These are phyloP conservation scores for Amaurobius ferox DNA, from an alignment of 2,888 invertebrate species.

Conservation along the genomic window DNA sequence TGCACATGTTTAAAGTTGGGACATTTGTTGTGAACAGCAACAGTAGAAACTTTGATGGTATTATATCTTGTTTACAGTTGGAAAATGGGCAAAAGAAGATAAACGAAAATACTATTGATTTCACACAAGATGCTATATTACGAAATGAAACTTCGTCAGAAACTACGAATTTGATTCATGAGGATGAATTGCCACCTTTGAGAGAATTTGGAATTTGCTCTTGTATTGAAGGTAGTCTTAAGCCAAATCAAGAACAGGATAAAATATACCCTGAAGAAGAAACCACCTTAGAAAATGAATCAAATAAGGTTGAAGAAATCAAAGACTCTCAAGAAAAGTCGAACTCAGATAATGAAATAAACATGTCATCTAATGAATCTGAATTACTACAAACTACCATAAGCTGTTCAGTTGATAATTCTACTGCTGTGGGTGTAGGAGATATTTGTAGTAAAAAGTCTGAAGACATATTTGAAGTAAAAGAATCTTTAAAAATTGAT, in stretches of 20 bases:
- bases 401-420: neutral
- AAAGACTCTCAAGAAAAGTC: neutral
- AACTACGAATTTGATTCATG: neutral
- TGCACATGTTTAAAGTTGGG: constrained; percentile 63
- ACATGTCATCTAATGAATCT: no score
- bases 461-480: no score
- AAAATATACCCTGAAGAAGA: neutral
- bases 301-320: neutral
- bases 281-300: neutral
- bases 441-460: neutral
- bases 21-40: constrained; percentile 44
- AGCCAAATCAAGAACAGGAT: neutral
- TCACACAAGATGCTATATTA: no score
- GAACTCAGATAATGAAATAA: neutral
- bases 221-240: neutral
- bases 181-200: constrained; percentile 38
- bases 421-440: no score
- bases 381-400: no score
- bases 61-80: constrained; percentile 18
- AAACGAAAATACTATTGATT: neutral
- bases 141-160: neutral
- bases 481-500: neutral
- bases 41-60: constrained; percentile 10
- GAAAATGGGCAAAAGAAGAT: neutral
- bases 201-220: constrained; percentile 23